Percentiles rank a stretch among this genome's conserved stretches.
Evolutionary conservation across 2,797 vertebrate genomes (phyloP).

Genomic region (Sebastes nivosus): DNA sequence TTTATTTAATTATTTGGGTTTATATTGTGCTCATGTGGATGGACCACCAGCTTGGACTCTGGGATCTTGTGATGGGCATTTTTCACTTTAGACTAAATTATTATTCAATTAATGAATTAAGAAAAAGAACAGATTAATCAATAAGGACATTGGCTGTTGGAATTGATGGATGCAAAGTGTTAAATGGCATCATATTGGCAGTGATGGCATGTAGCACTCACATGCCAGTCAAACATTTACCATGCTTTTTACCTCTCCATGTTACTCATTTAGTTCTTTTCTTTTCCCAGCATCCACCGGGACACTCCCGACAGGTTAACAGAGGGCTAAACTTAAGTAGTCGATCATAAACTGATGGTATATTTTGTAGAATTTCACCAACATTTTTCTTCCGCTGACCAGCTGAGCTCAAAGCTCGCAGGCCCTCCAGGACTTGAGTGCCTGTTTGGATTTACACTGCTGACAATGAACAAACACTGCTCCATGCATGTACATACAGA

Average conservation of each 20-base stretch:
- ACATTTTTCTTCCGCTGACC: background rate
- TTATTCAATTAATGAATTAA: background rate
- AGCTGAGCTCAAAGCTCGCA: background rate
- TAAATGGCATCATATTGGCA: background rate
- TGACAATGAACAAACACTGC: slow-evolving; percentile 29
- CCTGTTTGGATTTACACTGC: slow-evolving; percentile 15
- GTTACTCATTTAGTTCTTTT: background rate
- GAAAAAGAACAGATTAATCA: background rate
- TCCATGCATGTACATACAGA: slow-evolving; percentile 22
- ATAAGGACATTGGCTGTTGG: background rate
- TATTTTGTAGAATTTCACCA: background rate
- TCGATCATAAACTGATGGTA: background rate
- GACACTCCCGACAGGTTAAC: background rate
- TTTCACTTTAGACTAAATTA: background rate
- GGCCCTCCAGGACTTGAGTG: slow-evolving; percentile 1
- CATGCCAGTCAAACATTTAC: background rate
- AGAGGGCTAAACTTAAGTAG: background rate
- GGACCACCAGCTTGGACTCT: background rate
- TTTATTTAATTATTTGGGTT: background rate
- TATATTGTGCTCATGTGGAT: too few species aligned
- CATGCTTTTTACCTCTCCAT: background rate
- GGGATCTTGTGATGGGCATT: background rate
- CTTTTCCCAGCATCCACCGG: background rate
- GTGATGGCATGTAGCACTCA: background rate
- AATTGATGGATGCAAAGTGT: background rate